Evolutionary conservation across 2,797 vertebrate species (phyloP), one percentile per base, ranked within the genome.

Genomic region (Phoxinus dragarum): DNA sequence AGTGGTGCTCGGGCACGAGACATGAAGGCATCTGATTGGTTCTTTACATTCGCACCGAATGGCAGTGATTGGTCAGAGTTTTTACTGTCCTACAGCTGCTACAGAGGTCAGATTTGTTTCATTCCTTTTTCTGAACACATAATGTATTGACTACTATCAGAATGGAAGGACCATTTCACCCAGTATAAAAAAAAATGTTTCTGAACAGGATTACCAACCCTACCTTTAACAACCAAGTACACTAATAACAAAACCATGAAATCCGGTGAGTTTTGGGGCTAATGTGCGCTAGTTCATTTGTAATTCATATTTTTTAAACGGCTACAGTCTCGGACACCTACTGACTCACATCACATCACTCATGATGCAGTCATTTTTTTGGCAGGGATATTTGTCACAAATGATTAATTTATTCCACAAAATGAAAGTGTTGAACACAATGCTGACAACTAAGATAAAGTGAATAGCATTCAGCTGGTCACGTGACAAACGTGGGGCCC

Each of bases 401-500:
- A 49, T 67, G 27, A 80, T 80, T 49, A 11, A 67, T 47, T 67
- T 80, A 49, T 80, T 9, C 27, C 59, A 47, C n/a, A 23, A 47
- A 80, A 64, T 3, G 8, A 79, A 80, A 80, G 59, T 49, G 59
- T 6, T 34, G 59, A 66, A 80, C 66, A 66, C 21, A 19, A 64
- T 66, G 40, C 17, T 9, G 59, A 3, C 19, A 67, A 23, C 61
- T 19, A 49, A 66, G 78, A 67, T 17, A 21, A 64, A 79, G 16
- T 21, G 23, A 64, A 79, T n/a, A 64, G 23, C 9, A 17, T 47
- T 80, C 27, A 67, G 61, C 61, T 14, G 17, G 40, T 80, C 77
- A 66, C 34, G 77, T 67, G 77, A 67, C 40, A 66, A 21, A 67
- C 8, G 77, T 34, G 77, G n/a, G 76, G 38, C 76, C 76, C 76